Conservation (phyloP, 2,888 invertebrate genomes). For the Linnaemya tessellans region DNA sequence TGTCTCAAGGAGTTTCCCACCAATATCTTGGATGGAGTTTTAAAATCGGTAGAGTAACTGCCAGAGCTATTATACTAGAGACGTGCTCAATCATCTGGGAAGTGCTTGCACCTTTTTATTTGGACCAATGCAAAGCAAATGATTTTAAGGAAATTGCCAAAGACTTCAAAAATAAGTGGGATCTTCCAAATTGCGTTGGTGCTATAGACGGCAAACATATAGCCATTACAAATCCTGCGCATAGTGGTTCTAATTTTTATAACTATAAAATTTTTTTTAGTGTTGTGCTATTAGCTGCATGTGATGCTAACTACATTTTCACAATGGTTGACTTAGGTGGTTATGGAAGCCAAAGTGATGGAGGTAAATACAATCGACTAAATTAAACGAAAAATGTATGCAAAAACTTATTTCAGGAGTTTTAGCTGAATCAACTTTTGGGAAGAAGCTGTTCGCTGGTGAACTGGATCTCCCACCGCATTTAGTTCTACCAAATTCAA, state of each 20-base stretch:
- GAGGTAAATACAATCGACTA: conserved; percentile 15
- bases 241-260: too few relatives aligned
- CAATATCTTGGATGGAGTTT: too few relatives aligned
- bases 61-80: conserved; percentile 9
- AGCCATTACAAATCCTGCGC: conserved; percentile 16
- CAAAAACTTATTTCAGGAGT: conserved; percentile 18
- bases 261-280: too few relatives aligned
- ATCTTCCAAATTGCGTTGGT: conserved; percentile 9
- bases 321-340: too few relatives aligned
- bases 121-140: too few relatives aligned
- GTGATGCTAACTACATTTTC: too few relatives aligned
- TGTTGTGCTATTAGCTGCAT: too few relatives aligned
- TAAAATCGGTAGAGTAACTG: conserved; percentile 22
- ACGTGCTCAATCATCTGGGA: conserved; percentile 14
- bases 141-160: conserved; percentile 14
- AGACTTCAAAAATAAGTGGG: conserved; percentile 17
- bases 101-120: conserved; percentile 18
- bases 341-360: conserved; percentile 18
- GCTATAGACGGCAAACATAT: conserved; percentile 26
- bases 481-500: conserved; percentile 11
- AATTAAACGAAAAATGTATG: conserved; percentile 12
- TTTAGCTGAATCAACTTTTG: conserved; percentile 25
- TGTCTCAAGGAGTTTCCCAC: neutral
- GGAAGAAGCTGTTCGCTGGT: neutral
- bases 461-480: too few relatives aligned